Conservation (phyloP, 2,113 vertebrate genomes). For the Calidris pygmaea region DNA sequence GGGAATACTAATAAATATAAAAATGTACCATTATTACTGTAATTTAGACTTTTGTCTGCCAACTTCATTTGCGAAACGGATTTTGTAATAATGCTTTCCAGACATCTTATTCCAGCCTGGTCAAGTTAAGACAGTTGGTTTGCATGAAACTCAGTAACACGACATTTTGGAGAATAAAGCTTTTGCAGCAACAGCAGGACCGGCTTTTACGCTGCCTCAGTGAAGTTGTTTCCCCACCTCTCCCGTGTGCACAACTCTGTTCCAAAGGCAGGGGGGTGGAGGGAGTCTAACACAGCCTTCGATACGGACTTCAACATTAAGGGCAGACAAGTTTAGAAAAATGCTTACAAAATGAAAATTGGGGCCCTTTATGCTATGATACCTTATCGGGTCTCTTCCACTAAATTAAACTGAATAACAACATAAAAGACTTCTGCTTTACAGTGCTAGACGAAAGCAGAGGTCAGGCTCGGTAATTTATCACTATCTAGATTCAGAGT, state of each 20-base stretch:
- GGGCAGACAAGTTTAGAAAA: background rate
- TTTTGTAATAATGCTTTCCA: conserved; percentile 49
- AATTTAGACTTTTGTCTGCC: conserved; percentile 28
- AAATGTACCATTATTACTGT: background rate
- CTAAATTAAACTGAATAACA: background rate
- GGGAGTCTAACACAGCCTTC: background rate
- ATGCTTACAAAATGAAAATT: background rate
- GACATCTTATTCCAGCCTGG: conserved; percentile 13
- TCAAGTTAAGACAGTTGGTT: background rate
- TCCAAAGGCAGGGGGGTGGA: background rate
- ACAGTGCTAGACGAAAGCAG: background rate
- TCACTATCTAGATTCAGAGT: background rate
- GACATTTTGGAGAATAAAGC: background rate
- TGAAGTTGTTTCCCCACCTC: background rate
- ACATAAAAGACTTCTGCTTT: background rate
- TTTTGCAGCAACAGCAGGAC: background rate
- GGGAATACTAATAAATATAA: conserved; percentile 36
- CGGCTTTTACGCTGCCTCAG: background rate
- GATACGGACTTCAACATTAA: background rate
- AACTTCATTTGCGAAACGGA: conserved; percentile 6
- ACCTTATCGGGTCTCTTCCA: background rate
- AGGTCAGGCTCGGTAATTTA: background rate
- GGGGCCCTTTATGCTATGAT: background rate
- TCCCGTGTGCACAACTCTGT: background rate
- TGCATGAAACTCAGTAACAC: background rate